These are phyloP conservation scores for Cydia splendana DNA, from an alignment of 1,140 invertebrate species.

Conservation along the genomic window DNA sequence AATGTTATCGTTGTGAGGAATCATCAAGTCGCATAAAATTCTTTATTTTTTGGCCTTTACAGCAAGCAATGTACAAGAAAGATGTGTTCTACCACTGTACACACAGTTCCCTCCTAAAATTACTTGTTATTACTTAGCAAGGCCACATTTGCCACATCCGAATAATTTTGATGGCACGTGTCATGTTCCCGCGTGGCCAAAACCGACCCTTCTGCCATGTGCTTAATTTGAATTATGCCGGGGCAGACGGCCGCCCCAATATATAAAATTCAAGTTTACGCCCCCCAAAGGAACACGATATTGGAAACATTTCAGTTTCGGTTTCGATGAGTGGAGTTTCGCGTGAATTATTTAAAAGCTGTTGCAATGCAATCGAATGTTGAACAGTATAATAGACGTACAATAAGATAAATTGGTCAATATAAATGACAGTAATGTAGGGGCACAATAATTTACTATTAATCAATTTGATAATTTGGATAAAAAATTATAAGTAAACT, in stretches of 20 bases:
- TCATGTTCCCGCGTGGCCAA: constrained; percentile 8
- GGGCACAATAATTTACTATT: no score
- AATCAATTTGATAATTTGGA: no score
- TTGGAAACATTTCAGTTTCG: constrained; percentile 41
- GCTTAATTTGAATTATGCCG: constrained; percentile 74
- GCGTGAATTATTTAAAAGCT: constrained; percentile 9
- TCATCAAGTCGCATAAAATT: no score
- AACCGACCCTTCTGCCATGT: constrained; percentile 56
- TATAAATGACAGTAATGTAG: no score
- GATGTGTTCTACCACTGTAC: background rate
- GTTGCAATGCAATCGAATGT: background rate
- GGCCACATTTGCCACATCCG: constrained; percentile 1
- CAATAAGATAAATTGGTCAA: background rate
- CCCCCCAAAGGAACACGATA: constrained; percentile 44
- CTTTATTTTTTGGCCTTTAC: no score
- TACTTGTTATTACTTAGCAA: background rate
- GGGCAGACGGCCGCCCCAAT: constrained; percentile 54
- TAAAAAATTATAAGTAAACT: no score
- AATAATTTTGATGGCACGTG: constrained; percentile 14
- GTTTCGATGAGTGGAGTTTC: constrained; percentile 35
- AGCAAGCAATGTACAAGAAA: no score
- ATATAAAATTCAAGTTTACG: constrained; percentile 61
- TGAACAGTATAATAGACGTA: background rate
- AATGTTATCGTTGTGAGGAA: no score
- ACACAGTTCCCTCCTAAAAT: background rate